Conservation (phyloP, 2,113 vertebrate species). For the Ptilonorhynchus violaceus region DNA sequence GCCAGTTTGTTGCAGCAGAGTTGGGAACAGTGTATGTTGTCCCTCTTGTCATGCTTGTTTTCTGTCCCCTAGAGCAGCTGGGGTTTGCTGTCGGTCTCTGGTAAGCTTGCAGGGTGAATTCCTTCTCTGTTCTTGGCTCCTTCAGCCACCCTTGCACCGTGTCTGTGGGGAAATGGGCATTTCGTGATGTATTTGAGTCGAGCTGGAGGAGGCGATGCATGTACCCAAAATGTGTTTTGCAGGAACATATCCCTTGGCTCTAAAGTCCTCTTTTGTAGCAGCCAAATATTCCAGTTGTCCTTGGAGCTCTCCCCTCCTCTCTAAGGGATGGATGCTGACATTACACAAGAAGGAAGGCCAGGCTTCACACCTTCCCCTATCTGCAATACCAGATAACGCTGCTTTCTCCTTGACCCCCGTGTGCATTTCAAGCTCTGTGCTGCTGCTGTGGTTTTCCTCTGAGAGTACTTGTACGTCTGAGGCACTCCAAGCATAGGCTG, state of each 20-base stretch:
- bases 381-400: not conserved
- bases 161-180: not conserved
- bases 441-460: not conserved
- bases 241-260: slow-evolving; percentile 28
- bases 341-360: not conserved
- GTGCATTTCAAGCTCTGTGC: not conserved
- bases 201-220: not conserved
- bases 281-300: slow-evolving; percentile 19
- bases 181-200: not conserved
- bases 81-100: not conserved
- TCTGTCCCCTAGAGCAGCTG: slow-evolving; percentile 1
- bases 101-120: not conserved
- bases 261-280: slow-evolving; percentile 16
- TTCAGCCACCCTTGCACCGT: not conserved
- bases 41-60: not conserved
- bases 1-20: not conserved
- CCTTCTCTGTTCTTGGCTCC: not conserved
- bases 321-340: not conserved
- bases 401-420: not conserved
- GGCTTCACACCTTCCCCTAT: not conserved
- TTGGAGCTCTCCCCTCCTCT: not conserved
- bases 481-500: not conserved
- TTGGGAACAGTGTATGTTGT: slow-evolving; percentile 38
- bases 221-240: not conserved
- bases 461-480: not conserved